Evolutionary conservation across 2,797 vertebrate genomes (phyloP).

Genomic region (Cuniculus paca): DNA sequence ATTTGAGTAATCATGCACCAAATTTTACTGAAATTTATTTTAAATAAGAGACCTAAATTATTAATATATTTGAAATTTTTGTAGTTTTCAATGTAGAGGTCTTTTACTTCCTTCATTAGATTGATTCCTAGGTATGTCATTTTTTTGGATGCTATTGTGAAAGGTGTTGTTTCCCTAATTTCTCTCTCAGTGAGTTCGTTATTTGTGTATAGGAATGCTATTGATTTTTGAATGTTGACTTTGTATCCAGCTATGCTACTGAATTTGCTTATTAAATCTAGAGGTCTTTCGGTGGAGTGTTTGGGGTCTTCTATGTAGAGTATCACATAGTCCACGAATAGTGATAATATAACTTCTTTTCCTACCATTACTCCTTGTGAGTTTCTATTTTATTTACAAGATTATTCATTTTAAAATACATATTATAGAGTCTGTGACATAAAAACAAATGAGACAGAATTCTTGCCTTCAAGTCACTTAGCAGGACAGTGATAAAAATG

Average conservation of each 20-base stretch:
- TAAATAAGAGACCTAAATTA: constrained; percentile 63
- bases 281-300: neutral
- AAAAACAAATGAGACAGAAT: neutral
- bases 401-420: constrained; percentile 49
- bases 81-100: neutral
- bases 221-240: neutral
- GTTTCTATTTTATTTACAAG: constrained; percentile 52
- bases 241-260: neutral
- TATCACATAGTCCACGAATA: neutral
- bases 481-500: neutral
- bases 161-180: neutral
- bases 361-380: neutral
- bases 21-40: constrained; percentile 59
- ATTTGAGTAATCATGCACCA: neutral
- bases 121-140: neutral
- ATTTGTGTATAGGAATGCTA: neutral
- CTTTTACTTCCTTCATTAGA: neutral
- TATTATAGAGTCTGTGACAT: neutral
- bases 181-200: neutral
- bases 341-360: neutral
- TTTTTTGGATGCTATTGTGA: neutral
- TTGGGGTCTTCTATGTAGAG: neutral
- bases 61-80: constrained; percentile 36
- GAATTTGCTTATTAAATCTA: neutral
- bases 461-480: neutral